Evolutionary conservation across 1,140 invertebrate species (phyloP), one percentile per base, ranked within the genome.

Genomic region (Drosophila baimaii): DNA sequence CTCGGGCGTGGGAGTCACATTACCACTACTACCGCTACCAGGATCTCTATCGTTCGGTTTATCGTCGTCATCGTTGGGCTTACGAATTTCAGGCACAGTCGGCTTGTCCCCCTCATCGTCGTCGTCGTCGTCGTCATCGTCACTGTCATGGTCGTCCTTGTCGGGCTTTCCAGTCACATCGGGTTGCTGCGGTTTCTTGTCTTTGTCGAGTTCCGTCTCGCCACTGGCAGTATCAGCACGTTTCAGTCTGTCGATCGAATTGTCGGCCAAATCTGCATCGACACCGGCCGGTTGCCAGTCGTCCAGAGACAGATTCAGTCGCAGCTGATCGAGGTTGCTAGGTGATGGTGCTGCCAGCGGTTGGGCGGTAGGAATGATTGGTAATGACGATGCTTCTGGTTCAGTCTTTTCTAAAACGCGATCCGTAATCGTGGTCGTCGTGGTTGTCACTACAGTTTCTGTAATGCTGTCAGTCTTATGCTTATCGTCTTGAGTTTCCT

Each of bases 1-100:
- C 62, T 90, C 92, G 84, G 77, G 93, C 77, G 73, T 92, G 52
- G 88, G 94, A 86, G 94, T 94, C 57, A 93, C 93, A 62, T 93
- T 93, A 74, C 93, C 94, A 77, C 94, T 94, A 39, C 94, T 93
- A 90, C 93, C 93, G 79, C 93, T 93, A 85, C 94, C 94, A 63
- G 93, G 93, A 92, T 95, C 95, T 78, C 94, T 93, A 74, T 95
- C 94, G 83, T 94, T 92, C 65, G 93, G 91, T 61, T 92, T 85
- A 84, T 93, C 93, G 65, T 93, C 92, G 66, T 93, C 92, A 39
- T 92, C 91, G 29, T 90, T 79, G 35, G 90, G 82, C 68, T 81
- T 86, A 92, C 88, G 72, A 75, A 92, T 83, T 69, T 93, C 86
- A 52, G 91, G 81, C 64, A 92, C 83, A 69, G 83, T 71, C 72